Conservation (phyloP, 2,113 vertebrate species). For the Calcarius ornatus region DNA sequence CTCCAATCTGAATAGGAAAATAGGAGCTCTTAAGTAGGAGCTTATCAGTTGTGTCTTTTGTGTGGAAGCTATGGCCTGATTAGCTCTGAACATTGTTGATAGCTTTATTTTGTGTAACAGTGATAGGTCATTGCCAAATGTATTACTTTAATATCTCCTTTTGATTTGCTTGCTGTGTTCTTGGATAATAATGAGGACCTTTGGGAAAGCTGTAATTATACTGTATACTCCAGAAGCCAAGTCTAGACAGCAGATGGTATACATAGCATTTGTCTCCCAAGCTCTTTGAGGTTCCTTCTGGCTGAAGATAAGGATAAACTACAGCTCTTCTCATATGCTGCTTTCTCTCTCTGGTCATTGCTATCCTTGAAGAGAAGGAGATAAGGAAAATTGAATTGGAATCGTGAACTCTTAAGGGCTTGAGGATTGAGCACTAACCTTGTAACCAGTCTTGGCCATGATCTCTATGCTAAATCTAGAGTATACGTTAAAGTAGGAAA, state of each 20-base stretch:
- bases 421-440: background rate
- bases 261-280: slow-evolving; percentile 9
- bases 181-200: slow-evolving; percentile 20
- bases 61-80: background rate
- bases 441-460: background rate
- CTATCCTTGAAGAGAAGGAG: background rate
- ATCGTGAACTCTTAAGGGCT: background rate
- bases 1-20: background rate
- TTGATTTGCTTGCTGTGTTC: slow-evolving; percentile 24
- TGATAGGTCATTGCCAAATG: background rate
- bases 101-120: background rate
- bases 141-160: background rate
- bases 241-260: slow-evolving; percentile 52
- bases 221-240: slow-evolving; percentile 15
- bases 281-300: slow-evolving; percentile 14
- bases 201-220: slow-evolving; percentile 24
- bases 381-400: background rate
- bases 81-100: background rate
- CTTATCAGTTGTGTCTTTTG: background rate
- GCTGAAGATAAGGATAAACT: slow-evolving; percentile 23
- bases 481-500: background rate
- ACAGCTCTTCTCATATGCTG: background rate
- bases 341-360: background rate
- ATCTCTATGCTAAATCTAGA: background rate
- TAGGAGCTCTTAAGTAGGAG: background rate